Percentiles rank a stretch among this genome's conserved stretches.
phyloP scores from a whole-genome alignment of 2,888 invertebrate species.

The Chironomus riparius region DNA sequence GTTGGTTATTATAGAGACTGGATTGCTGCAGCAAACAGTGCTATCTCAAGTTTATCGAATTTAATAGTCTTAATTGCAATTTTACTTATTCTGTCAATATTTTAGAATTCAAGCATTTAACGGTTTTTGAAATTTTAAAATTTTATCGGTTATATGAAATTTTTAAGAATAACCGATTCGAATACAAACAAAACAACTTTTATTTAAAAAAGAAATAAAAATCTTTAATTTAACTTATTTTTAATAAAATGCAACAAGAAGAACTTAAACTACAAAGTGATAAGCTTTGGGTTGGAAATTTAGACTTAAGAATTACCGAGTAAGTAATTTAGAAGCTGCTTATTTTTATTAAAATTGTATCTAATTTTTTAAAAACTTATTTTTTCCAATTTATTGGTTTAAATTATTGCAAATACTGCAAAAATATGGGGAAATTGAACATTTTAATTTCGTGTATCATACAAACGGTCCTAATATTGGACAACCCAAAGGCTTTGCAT shows the following conservation, averaged over 20 bases:
- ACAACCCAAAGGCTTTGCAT: slow-evolving; percentile 87
- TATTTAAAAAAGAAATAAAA: background rate
- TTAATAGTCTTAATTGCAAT: no score
- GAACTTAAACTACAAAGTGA: slow-evolving; percentile 43
- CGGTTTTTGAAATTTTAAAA: no score
- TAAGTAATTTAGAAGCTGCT: slow-evolving; percentile 52
- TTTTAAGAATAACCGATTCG: background rate
- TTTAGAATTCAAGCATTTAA: no score
- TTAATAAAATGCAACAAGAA: background rate
- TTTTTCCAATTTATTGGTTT: slow-evolving; percentile 62
- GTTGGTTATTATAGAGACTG: background rate
- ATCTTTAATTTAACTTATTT: background rate
- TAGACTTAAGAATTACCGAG: slow-evolving; percentile 87
- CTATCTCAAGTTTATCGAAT: background rate
- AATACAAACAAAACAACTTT: background rate
- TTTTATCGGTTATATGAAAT: background rate
- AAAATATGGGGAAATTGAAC: slow-evolving; percentile 86
- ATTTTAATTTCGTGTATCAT: slow-evolving; percentile 93
- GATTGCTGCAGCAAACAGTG: background rate
- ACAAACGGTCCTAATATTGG: slow-evolving; percentile 81
- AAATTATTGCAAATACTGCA: slow-evolving; percentile 93
- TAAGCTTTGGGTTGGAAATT: slow-evolving; percentile 87
- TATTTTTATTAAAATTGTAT: background rate
- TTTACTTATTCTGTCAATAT: no score
- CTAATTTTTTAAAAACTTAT: no score